These are phyloP conservation scores for Agonopterix arenella DNA, from an alignment of 2,888 invertebrate species.

Conservation along the genomic window DNA sequence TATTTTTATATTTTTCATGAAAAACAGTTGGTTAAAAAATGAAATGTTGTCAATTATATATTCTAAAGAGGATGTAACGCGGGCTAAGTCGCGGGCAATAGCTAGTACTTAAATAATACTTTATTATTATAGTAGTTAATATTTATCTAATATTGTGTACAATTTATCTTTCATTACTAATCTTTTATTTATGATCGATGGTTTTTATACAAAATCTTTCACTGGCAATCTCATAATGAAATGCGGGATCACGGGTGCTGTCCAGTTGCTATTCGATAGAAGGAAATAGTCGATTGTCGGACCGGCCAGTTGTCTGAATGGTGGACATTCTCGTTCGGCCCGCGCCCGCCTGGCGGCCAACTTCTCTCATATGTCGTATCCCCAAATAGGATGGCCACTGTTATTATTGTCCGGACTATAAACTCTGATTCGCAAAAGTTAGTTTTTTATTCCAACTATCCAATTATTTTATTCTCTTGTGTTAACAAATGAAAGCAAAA, in stretches of 20 bases:
- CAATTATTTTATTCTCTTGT: constrained; percentile 4
- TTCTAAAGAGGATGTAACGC: too few species aligned
- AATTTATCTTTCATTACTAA: too few species aligned
- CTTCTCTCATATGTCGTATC: constrained; percentile 51
- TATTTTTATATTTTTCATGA: too few species aligned
- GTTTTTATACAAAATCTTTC: background rate
- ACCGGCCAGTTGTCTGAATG: constrained; percentile 39
- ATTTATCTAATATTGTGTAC: too few species aligned
- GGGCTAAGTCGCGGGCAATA: too few species aligned
- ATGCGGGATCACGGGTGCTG: constrained; percentile 49
- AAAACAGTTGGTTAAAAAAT: too few species aligned
- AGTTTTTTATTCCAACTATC: constrained; percentile 17
- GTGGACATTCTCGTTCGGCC: constrained; percentile 38
- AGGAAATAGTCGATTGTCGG: constrained; percentile 34
- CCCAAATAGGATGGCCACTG: constrained; percentile 50
- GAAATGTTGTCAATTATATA: too few species aligned
- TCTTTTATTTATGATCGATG: background rate
- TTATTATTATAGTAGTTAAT: too few species aligned
- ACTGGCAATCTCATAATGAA: constrained; percentile 29
- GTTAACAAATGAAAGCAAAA: too few species aligned
- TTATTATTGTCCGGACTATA: constrained; percentile 43
- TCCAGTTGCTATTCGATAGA: constrained; percentile 39
- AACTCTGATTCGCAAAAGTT: constrained; percentile 38
- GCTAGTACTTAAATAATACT: too few species aligned
- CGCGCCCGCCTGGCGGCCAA: constrained; percentile 59